A percentile compares a stretch with the other conserved stretches of the same genome.
phyloP scores from a whole-genome alignment of 2,113 vertebrate species.

The Coregonus clupeaformis region DNA sequence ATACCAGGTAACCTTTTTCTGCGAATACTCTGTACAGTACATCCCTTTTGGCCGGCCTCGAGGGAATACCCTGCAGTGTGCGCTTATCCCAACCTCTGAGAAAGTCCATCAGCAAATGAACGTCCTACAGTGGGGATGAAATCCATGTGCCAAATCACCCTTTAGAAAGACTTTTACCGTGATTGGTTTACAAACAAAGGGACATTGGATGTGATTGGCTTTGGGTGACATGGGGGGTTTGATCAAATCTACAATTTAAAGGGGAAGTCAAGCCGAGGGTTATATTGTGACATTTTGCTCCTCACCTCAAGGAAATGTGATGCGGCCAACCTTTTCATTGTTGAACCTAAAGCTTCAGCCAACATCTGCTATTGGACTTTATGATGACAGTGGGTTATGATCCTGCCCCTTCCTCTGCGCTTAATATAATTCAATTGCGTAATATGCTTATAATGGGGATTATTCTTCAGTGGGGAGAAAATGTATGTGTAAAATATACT shows the following conservation, averaged over 20 bases:
- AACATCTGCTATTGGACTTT: conserved; percentile 5
- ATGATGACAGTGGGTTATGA: not conserved
- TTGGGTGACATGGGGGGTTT: not conserved
- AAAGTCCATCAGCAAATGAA: not conserved
- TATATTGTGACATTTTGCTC: too few species aligned
- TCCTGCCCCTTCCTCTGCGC: not conserved
- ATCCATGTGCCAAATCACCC: conserved; percentile 12
- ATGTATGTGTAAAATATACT: not conserved
- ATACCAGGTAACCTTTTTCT: not conserved
- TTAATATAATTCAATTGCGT: not conserved
- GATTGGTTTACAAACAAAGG: conserved; percentile 18
- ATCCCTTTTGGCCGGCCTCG: not conserved
- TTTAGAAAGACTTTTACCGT: conserved; percentile 26
- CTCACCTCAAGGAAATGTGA: too few species aligned
- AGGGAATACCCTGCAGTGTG: not conserved
- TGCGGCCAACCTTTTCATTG: not conserved
- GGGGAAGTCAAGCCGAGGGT: too few species aligned
- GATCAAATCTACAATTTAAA: too few species aligned
- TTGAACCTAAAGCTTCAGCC: conserved; percentile 17
- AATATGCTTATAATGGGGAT: not conserved
- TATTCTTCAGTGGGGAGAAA: not conserved
- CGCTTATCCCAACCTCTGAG: conserved; percentile 1
- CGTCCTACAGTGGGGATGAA: conserved; percentile 11
- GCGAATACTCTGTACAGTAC: not conserved
- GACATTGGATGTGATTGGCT: conserved; percentile 10